These are phyloP conservation scores for Aplocera efformata DNA, from an alignment of 2,888 invertebrate species.

Conservation along the genomic window DNA sequence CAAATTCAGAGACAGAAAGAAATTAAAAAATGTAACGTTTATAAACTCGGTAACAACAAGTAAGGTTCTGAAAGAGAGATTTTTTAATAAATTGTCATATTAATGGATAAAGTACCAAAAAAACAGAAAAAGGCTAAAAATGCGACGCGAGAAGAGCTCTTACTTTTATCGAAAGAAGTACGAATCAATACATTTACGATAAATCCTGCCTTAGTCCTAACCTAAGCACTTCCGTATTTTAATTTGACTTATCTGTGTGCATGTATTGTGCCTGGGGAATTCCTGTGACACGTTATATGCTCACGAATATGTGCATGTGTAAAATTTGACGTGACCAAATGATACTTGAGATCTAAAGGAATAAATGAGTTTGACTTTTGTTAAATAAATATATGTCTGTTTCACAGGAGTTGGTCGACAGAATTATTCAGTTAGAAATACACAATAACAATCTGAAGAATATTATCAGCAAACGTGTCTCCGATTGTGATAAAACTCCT, in stretches of 20 bases:
- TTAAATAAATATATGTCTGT: conserved; percentile 28
- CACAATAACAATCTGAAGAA: conserved; percentile 89
- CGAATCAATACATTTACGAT: neutral
- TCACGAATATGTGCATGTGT: no score
- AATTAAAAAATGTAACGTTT: no score
- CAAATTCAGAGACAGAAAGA: no score
- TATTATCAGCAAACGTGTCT: conserved; percentile 79
- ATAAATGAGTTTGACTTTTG: no score
- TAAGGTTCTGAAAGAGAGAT: no score
- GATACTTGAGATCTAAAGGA: no score
- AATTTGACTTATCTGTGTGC: no score
- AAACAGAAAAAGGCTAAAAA: conserved; percentile 45
- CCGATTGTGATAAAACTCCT: conserved; percentile 32
- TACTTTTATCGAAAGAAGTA: conserved; percentile 56
- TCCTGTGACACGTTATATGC: no score
- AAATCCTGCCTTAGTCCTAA: conserved; percentile 29
- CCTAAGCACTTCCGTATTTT: conserved; percentile 21
- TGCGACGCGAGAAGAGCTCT: conserved; percentile 44
- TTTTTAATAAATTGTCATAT: no score
- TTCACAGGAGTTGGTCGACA: conserved; percentile 85
- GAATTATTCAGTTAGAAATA: conserved; percentile 86
- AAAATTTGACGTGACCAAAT: no score
- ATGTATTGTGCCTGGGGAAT: no score
- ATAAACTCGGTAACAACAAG: no score
- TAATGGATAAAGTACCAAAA: conserved; percentile 44